Base-by-base conservation (phyloP, 2,888 invertebrate genomes). In the Camptogramma bilineatum region DNA sequence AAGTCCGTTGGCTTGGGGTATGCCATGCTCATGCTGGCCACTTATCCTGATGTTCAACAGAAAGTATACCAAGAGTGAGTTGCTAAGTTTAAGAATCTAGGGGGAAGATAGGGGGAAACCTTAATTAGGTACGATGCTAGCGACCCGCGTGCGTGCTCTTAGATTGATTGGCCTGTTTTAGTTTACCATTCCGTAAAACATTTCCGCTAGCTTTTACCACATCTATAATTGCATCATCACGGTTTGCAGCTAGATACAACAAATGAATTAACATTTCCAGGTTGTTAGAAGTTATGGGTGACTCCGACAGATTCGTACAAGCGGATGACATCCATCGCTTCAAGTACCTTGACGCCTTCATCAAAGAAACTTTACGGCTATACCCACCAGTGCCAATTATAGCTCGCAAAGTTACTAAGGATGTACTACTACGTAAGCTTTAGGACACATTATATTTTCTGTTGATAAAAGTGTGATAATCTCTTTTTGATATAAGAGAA, bases 361-460 rank as follows among this genome's bases (percentile, higher is more conserved):
- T 82, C 50, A 73, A 68, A 44, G 82, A 82, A 51, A 71, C 80
- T 0, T 31, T 81, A n/a, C 57, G 82, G 2, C 56, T 82, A 17
- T 80, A 78, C 50, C 74, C 82, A 0, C 78, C 82, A 0, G 80
- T 72, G 1, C 82, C 82, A 0, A 21, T 77, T 0, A 72, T 75
- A 5, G 62, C 68, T 0, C 76, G 82, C 54, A 76, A 80, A 67
- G 68, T 77, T 3, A 68, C 71, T 4, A 66, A 67, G 5, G 76
- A 80, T 60, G 39, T 77, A 17, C 52, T 42, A 19, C 64, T 79
- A 19, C 78, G 79, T 79, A 54, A 71, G 42, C 34, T 34, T 34
- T 10, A 1, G 4, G 8, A 28, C n/a, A n/a, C n/a, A n/a, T n/a
- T n/a, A n/a, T n/a, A n/a, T n/a, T n/a, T n/a, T n/a, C n/a, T n/a